These are phyloP conservation scores for Gobiocypris rarus DNA, from an alignment of 2,113 vertebrate genomes.

Conservation along the genomic window DNA sequence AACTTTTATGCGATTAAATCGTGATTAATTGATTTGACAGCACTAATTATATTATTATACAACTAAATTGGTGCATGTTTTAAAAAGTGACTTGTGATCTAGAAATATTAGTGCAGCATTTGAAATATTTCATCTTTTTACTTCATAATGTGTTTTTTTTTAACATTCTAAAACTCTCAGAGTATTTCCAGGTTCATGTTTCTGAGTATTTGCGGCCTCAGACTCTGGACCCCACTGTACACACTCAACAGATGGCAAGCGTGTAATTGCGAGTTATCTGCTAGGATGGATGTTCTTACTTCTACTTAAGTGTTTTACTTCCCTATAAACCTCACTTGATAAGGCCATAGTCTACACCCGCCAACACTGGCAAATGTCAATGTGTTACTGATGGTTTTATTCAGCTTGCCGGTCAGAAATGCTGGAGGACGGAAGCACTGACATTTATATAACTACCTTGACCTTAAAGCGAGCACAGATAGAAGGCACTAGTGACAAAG, in stretches of 20 bases:
- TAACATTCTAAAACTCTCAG: background rate
- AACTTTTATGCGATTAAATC: no score
- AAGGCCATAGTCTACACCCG: background rate
- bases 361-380: background rate
- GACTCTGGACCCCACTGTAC: background rate
- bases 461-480: conserved; percentile 17
- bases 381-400: background rate
- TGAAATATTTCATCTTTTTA: background rate
- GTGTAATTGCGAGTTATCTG: background rate
- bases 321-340: background rate
- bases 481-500: background rate
- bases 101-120: background rate
- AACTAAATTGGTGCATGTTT: background rate
- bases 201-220: no score
- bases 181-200: background rate
- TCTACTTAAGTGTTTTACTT: background rate
- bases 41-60: background rate
- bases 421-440: background rate
- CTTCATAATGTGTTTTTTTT: background rate
- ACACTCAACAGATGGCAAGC: background rate
- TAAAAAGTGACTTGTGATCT: background rate
- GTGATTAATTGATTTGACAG: no score
- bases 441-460: conserved; percentile 8
- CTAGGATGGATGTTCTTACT: background rate
- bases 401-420: conserved; percentile 1